Evolutionary conservation across 2,797 vertebrate species (phyloP).

Genomic region (Sphaeramia orbicularis): DNA sequence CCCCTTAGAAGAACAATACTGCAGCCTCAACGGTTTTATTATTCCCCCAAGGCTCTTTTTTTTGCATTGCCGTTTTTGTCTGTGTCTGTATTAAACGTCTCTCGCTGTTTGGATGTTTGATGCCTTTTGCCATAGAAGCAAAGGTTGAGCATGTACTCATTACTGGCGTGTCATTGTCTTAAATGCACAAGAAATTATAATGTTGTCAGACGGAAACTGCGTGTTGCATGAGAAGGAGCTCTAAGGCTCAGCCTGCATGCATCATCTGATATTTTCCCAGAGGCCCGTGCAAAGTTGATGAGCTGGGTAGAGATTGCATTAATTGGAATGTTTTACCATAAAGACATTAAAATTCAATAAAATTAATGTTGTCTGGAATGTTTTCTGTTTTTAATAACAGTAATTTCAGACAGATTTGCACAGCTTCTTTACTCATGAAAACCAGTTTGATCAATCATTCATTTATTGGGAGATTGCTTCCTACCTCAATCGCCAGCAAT

Average conservation of each 20-base stretch:
- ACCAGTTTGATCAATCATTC: background rate
- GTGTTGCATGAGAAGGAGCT: conserved; percentile 31
- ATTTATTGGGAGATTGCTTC: conserved; percentile 47
- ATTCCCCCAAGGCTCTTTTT: conserved; percentile 29
- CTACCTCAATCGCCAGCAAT: conserved; percentile 93
- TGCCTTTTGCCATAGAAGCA: conserved; percentile 17
- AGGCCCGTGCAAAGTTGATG: conserved; percentile 64
- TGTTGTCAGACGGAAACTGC: conserved; percentile 41
- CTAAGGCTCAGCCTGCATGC: conserved; percentile 27
- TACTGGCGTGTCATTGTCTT: conserved; percentile 53
- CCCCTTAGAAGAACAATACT: conserved; percentile 8
- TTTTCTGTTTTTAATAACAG: conserved; percentile 18
- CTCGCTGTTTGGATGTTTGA: conserved; percentile 27
- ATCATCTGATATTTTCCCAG: conserved; percentile 43
- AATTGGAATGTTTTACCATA: conserved; percentile 60
- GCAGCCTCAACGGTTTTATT: conserved; percentile 19
- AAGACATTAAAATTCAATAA: conserved; percentile 49
- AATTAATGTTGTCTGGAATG: conserved; percentile 10
- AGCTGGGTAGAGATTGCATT: conserved; percentile 72
- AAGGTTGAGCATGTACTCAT: conserved; percentile 63
- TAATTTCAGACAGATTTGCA: conserved; percentile 8
- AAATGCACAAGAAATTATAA: conserved; percentile 31
- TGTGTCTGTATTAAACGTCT: conserved; percentile 20
- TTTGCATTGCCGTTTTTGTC: conserved; percentile 18
- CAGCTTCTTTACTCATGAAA: background rate